Evolutionary conservation across 23 tunicate species (phyloP).

Genomic region (Styela clava): DNA sequence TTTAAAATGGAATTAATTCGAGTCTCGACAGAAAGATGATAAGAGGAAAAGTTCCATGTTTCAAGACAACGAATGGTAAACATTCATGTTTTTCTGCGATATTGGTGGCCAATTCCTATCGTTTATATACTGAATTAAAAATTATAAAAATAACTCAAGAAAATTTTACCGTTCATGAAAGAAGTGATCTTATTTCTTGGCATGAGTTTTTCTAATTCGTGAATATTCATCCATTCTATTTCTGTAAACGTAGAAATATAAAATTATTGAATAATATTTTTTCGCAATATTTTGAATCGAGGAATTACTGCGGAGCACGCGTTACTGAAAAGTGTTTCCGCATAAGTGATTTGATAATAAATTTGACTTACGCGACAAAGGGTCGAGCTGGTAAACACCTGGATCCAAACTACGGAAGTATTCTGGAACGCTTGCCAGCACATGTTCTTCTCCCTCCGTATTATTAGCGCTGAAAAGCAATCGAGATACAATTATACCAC

Average conservation of each 20-base stretch:
- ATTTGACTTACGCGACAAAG: not conserved
- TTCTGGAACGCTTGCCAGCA: not conserved
- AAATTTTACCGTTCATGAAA: constrained; percentile 12
- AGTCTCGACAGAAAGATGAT: too few relatives aligned
- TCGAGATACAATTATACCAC: not conserved
- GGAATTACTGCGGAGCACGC: not conserved
- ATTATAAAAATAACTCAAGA: too few relatives aligned
- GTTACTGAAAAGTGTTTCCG: too few relatives aligned
- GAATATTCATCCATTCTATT: not conserved
- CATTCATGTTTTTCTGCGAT: too few relatives aligned
- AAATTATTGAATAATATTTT: not conserved
- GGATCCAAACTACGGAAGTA: not conserved
- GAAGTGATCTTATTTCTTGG: not conserved
- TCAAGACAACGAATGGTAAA: too few relatives aligned
- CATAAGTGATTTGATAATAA: too few relatives aligned
- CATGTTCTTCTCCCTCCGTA: not conserved
- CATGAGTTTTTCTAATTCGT: not conserved
- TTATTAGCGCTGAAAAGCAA: not conserved
- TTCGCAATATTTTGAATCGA: not conserved
- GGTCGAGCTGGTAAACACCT: constrained; percentile 1
- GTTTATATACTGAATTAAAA: too few relatives aligned
- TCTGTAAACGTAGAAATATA: too few relatives aligned
- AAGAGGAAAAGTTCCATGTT: too few relatives aligned
- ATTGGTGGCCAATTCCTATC: too few relatives aligned
- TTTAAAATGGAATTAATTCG: too few relatives aligned